Evolutionary conservation across 1,140 invertebrate species (phyloP), one percentile per base, ranked within the genome.

Genomic region (Procambarus clarkii): DNA sequence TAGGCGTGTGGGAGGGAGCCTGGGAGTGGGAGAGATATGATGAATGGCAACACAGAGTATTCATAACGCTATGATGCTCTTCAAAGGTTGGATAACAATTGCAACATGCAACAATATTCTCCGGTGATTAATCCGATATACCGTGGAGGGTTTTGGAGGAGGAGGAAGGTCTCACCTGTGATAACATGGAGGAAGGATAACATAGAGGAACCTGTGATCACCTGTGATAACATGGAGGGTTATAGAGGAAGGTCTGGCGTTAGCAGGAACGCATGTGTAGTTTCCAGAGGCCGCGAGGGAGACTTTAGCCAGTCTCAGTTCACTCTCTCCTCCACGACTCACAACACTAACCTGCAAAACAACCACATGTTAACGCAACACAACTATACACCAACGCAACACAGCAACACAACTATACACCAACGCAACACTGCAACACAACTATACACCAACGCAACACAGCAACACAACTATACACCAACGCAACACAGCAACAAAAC

Each of bases 211-310:
- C n/a, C n/a, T n/a, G n/a, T 2, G 4, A 79, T 74, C 21, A 89
- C 87, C 87, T 89, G 87, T 82, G 44, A 89, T 89, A 18, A 89
- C 71, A 50, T 89, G 87, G n/a, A 89, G 87, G 58, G 60, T 89
- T 46, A 89, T 60, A 46, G 80, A 89, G 60, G 87, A 89, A 34
- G 87, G 87, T 64, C 45, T 83, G 64, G 87, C 87, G 60, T 89
- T 89, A 21, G 87, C 87, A 3, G 79, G 87, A 9, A 89, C 45
- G 18, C 87, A 89, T 2, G 87, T 89, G 69, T 89, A 89, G 79
- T 89, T 89, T 7, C 87, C 87, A 7, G 87, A 89, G n/a, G 79
- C 87, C 8, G 5, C 80, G 13, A 76, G 54, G 11, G 24, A 24
- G 1, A 89, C 87, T 2, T 64, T 24, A 2, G 45, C 34, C 18